Evolutionary conservation across 2,797 vertebrate species (phyloP), one percentile per base, ranked within the genome.

Genomic region (Diglossa cyanea): DNA sequence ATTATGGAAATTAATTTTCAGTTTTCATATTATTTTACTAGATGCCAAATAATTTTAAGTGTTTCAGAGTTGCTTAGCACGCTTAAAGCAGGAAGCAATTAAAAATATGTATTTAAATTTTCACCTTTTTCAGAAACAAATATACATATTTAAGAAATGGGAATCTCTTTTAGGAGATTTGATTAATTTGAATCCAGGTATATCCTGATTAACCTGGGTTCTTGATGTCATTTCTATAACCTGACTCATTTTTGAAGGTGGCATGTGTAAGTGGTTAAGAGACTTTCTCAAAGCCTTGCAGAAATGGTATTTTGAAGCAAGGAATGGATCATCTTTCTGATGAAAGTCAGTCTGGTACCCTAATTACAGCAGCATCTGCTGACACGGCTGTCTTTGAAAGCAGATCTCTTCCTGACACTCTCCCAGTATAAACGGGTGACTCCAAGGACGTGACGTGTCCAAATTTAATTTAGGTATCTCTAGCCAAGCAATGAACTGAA

Each of bases 381-480:
- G 90, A 88, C 17, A 18, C 7, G 24, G 73, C 60, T 55, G 53
- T 82, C 74, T 90, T 37, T 95, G 78, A 72, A 90, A 85, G 61
- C n/a, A 67, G 37, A 67, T 84, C 37, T 84, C 35, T 84, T 94
- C 73, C 83, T 90, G 48, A 76, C 11, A 5, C n/a, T 84, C 18
- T 90, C 45, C n/a, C 51, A 14, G 14, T 72, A 53, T n/a, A 75
- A 86, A 42, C 3, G 11, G 73, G 48, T 90, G 73, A 86, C 55
- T 91, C 60, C 83, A 93, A 90, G 75, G 91, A 47, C 9, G 0
- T 76, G 54, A 47, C 5, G 7, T 15, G 33, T 66, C 71, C 71
- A 79, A 57, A 90, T 78, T 86, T 94, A 90, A 73, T 94, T 93
- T 85, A 42, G 39, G 16, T 76, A 31, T 76, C 25, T 91, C 80